phyloP scores from a whole-genome alignment of 2,888 invertebrate species.

The Polyommatus icarus region DNA sequence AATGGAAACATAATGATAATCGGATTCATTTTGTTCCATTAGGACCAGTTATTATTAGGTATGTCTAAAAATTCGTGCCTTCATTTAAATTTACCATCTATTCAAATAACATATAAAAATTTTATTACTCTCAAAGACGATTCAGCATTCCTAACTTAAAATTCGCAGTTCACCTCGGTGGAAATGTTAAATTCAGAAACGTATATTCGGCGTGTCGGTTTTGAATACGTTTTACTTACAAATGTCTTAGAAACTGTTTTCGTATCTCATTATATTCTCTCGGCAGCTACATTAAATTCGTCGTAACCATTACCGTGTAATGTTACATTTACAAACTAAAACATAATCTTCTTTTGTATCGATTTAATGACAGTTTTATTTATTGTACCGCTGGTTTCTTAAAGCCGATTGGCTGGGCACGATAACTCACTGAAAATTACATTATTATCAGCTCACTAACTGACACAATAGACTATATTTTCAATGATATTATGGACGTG shows the following conservation, averaged over 20 bases:
- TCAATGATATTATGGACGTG: conserved; percentile 1
- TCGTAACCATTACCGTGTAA: conserved; percentile 61
- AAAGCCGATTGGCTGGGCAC: too few species aligned
- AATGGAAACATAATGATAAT: too few species aligned
- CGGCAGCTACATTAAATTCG: conserved; percentile 56
- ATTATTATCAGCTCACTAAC: not conserved
- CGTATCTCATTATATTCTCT: conserved; percentile 61
- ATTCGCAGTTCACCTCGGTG: conserved; percentile 37
- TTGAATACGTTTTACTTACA: conserved; percentile 50
- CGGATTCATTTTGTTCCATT: not conserved
- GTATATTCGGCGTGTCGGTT: conserved; percentile 39
- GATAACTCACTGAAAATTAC: not conserved
- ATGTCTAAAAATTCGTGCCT: not conserved
- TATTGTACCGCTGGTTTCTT: too few species aligned
- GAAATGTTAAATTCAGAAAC: conserved; percentile 39
- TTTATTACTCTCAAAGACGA: conserved; percentile 35
- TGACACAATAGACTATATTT: conserved; percentile 7
- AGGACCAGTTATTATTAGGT: not conserved
- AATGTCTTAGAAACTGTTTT: conserved; percentile 53
- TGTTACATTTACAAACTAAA: conserved; percentile 56
- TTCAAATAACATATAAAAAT: conserved; percentile 33
- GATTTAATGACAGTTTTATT: not conserved
- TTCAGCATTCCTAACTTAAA: conserved; percentile 37
- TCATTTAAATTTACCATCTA: not conserved
- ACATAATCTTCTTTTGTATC: not conserved